Base-by-base conservation (phyloP, 1,140 invertebrate genomes). In the Tetraneura akinire region DNA sequence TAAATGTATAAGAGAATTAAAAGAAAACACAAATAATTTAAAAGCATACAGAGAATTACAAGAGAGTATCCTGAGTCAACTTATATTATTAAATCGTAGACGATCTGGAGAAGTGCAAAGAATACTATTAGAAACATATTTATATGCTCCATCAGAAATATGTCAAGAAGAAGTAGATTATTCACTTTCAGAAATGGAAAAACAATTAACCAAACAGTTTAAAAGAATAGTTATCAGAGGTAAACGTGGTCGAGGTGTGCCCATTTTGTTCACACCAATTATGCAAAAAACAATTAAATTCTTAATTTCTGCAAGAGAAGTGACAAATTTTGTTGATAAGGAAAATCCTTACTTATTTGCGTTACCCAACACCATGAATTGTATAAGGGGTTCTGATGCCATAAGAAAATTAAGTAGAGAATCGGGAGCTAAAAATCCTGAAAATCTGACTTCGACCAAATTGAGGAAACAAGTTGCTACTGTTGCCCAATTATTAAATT, bases 381-480 rank as follows among this genome's bases (percentile, higher is more conserved):
- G 60, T 37, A 14, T 37, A 26, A 32, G 60, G 37, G 60, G 60
- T 37, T 37, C 32, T 11, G 32, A 37, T 10, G 16, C 32, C 11
- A n/a, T 64, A 64, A 16, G 60, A 26, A 64, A 64, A 64, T n/a
- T n/a, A 37, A 64, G 16, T 64, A n/a, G n/a, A 2, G 32, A 64
- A 18, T 37, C 18, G 37, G 32, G 60, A 14, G 18, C 32, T n/a
- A 64, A 64, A 37, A 64, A 64, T 64, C 60, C 60, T 0, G 60
- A 37, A 64, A 64, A 64, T n/a, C 10, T 64, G 4, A 37, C 60
- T 9, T 64, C 29, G 10, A 64, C 60, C 3, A 37, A 26, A 37
- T 13, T 64, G 37, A 8, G 60, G 3, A 64, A 64, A 29, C 60
- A 64, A 64, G 60, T 64, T 8, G 60, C 60, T 37, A 64, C 60